A percentile compares a stretch with the other conserved stretches of the same genome.
Evolutionary conservation across 2,888 invertebrate species (phyloP).

Genomic region (Pseudococcus longispinus): DNA sequence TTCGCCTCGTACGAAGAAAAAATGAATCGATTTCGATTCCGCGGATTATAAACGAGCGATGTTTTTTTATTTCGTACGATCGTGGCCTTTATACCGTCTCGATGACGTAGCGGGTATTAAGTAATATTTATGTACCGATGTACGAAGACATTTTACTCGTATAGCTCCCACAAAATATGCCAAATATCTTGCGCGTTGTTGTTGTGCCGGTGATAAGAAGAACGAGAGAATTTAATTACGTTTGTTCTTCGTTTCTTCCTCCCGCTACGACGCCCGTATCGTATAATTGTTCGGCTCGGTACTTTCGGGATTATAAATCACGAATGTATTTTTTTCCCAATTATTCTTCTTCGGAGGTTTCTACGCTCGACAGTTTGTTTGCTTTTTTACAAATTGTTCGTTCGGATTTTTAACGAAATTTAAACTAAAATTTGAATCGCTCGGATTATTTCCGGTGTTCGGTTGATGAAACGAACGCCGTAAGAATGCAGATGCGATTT

Average conservation of each 20-base stretch:
- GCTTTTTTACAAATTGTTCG: no score
- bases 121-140: not conserved
- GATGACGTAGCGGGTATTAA: not conserved
- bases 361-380: no score
- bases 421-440: no score
- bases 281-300: not conserved
- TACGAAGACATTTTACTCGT: not conserved
- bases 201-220: not conserved
- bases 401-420: no score
- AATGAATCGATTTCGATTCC: not conserved
- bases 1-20: not conserved
- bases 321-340: not conserved
- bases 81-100: not conserved
- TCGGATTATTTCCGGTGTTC: no score
- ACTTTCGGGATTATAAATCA: not conserved
- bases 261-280: not conserved
- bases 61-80: not conserved
- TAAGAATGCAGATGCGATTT: not conserved
- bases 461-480: no score
- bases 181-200: not conserved
- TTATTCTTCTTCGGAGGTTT: not conserved
- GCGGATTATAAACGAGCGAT: no score
- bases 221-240: not conserved
- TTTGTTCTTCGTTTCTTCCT: not conserved
- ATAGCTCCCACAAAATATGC: not conserved